phyloP scores from a whole-genome alignment of 2,888 invertebrate genomes.

The Pristionchus entomophagus region DNA sequence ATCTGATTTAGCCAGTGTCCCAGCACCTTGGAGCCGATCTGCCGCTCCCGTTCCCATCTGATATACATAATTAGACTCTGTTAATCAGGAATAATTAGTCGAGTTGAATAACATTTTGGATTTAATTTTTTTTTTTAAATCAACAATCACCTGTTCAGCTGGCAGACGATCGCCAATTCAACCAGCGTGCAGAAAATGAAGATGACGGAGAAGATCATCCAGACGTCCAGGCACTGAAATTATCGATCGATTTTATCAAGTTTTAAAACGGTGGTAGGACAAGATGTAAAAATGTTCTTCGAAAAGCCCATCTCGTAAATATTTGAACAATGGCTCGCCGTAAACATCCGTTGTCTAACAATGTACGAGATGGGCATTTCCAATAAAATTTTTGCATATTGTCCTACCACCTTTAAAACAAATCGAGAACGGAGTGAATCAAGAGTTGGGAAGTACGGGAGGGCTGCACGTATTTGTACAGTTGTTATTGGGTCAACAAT shows the following conservation, averaged over 20 bases:
- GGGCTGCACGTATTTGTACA: too few species aligned
- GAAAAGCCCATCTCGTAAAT: too few species aligned
- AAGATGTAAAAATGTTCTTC: background rate
- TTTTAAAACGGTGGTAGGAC: background rate
- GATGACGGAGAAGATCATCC: constrained; percentile 75
- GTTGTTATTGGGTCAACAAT: too few species aligned
- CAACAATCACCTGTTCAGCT: constrained; percentile 63
- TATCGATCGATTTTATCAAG: background rate
- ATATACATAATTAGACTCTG: constrained; percentile 31
- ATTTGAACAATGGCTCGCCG: too few species aligned
- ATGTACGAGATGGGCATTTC: too few species aligned
- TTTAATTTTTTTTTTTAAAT: background rate
- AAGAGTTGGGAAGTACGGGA: too few species aligned
- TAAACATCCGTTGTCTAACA: too few species aligned
- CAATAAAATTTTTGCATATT: too few species aligned
- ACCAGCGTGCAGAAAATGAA: constrained; percentile 75
- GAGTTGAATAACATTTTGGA: too few species aligned
- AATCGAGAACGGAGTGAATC: too few species aligned
- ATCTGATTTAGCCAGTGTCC: constrained; percentile 76
- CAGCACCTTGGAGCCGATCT: constrained; percentile 75
- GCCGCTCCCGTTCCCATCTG: constrained; percentile 74
- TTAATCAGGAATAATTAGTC: background rate
- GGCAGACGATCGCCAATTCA: constrained; percentile 75
- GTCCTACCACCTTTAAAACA: too few species aligned
- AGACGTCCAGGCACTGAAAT: constrained; percentile 72